These are phyloP conservation scores for Mus spretus DNA, from an alignment of 2,797 vertebrate species.

Conservation along the genomic window DNA sequence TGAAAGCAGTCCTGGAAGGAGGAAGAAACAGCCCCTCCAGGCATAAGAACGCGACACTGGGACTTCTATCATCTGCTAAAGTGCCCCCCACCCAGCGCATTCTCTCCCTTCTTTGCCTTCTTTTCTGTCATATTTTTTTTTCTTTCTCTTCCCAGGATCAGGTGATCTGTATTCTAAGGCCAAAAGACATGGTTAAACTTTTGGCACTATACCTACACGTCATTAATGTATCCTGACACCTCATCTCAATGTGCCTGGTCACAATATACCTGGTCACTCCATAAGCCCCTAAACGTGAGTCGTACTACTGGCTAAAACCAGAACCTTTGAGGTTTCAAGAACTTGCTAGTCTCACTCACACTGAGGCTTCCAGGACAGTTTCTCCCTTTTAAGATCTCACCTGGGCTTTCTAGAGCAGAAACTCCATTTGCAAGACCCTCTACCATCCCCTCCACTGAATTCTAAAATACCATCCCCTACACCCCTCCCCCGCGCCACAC, in stretches of 20 bases:
- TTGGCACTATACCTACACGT: not conserved
- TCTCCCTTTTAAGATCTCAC: not conserved
- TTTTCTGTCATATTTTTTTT: not conserved
- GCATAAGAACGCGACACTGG: not conserved
- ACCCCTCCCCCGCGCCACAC: accelerated
- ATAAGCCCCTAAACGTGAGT: not conserved
- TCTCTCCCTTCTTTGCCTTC: not conserved
- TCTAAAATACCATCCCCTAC: not conserved
- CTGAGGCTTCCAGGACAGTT: not conserved
- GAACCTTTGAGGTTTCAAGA: not conserved
- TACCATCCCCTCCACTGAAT: not conserved
- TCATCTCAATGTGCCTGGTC: not conserved
- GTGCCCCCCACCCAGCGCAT: not conserved
- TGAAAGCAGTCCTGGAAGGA: not conserved
- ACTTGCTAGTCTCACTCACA: not conserved
- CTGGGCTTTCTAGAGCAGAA: not conserved
- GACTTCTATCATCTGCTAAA: not conserved
- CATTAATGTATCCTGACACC: constrained; percentile 26
- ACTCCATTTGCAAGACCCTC: not conserved
- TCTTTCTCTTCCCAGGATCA: not conserved
- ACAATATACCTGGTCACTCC: not conserved
- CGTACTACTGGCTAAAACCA: constrained; percentile 1
- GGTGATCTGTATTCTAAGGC: not conserved
- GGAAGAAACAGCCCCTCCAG: not conserved
- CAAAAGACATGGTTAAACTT: not conserved